These are phyloP conservation scores for Chelonoidis abingdonii DNA, from an alignment of 2,113 vertebrate genomes.

Conservation along the genomic window DNA sequence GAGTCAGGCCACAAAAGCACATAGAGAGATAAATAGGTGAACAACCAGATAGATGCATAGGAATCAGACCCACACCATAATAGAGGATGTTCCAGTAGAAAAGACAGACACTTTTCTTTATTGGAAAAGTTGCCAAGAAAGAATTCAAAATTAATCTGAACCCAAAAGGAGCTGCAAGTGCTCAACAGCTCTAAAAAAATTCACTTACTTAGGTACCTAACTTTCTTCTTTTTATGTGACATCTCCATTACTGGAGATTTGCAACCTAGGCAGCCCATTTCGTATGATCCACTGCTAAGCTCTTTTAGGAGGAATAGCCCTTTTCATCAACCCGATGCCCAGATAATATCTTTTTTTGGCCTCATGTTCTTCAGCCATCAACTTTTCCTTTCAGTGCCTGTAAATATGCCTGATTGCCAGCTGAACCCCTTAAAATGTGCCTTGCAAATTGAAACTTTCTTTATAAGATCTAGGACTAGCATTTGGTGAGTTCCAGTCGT, in stretches of 20 bases:
- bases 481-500: background rate
- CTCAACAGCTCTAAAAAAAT: background rate
- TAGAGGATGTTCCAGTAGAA: background rate
- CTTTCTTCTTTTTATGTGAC: background rate
- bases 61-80: background rate
- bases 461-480: background rate
- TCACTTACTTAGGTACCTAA: background rate
- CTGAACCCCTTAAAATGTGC: background rate
- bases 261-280: background rate
- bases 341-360: background rate
- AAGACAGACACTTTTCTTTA: background rate
- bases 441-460: background rate
- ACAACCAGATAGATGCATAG: background rate
- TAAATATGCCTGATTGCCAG: background rate
- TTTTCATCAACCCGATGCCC: background rate
- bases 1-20: background rate
- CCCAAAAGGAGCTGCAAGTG: background rate
- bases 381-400: background rate
- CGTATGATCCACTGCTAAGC: background rate
- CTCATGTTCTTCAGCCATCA: background rate
- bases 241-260: background rate
- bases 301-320: background rate
- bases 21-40: background rate
- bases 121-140: background rate
- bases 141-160: background rate